Conservation (phyloP, 2,888 invertebrate genomes). For the Metacarcinus magister region DNA sequence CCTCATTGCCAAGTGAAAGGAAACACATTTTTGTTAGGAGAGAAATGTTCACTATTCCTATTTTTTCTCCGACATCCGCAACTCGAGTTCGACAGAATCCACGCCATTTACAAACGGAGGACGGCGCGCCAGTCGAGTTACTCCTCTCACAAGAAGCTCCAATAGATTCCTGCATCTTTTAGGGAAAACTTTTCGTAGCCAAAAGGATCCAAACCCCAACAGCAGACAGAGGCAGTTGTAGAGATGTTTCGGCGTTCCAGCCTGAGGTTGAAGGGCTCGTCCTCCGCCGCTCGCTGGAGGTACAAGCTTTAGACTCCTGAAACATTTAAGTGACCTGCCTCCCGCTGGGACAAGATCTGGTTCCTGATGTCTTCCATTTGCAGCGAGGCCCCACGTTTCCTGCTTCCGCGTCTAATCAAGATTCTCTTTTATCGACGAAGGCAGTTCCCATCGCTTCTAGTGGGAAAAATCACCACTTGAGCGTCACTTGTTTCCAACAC, state of each 20-base stretch:
- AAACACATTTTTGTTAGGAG: constrained; percentile 42
- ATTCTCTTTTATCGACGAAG: constrained; percentile 33
- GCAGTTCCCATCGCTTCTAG: background rate
- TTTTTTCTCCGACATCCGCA: constrained; percentile 35
- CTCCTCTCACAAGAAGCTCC: background rate
- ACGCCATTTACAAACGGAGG: constrained; percentile 12
- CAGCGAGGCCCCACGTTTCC: background rate
- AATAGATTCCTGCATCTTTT: constrained; percentile 49
- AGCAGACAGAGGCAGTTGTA: constrained; percentile 12
- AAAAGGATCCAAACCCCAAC: constrained; percentile 14
- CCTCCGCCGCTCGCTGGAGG: background rate
- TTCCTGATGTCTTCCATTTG: constrained; percentile 37
- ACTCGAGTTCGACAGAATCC: constrained; percentile 22
- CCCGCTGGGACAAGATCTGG: constrained; percentile 44
- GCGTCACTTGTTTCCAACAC: background rate
- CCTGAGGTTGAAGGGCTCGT: background rate
- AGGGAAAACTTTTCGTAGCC: constrained; percentile 17
- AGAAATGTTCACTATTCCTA: background rate
- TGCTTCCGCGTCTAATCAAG: constrained; percentile 44
- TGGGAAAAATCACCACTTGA: background rate
- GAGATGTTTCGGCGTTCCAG: constrained; percentile 4
- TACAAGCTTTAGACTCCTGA: constrained; percentile 37
- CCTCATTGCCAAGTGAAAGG: constrained; percentile 22
- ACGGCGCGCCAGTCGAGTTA: constrained; percentile 35
- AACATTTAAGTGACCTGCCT: constrained; percentile 28